Base-by-base conservation (phyloP, 2,113 vertebrate genomes). In the Neolamprologus brichardi region DNA sequence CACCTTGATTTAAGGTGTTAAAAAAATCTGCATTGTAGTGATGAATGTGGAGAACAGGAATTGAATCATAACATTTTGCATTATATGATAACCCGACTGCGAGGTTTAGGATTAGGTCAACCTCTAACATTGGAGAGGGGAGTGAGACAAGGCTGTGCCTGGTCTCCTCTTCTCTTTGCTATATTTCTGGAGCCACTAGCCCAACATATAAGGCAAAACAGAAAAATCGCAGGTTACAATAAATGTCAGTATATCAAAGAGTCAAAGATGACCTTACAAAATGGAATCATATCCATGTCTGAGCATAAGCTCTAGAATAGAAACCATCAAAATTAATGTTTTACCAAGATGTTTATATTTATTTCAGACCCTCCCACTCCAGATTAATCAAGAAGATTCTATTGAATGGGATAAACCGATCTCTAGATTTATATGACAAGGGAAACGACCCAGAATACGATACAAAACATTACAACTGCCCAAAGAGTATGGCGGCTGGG, bases 321-420 rank as follows among this genome's bases (percentile, higher is more conserved):
- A 58, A 58, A 58, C 7, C 23, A 58, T 15, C 3, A 28, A 58
- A 58, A 58, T 28, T 15, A 8, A 58, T 3, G 13, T 58, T 28
- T 58, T 58, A 28, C 54, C 23, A 1, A 56, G 54, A 56, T 56
- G 0, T 56, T 56, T 56, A 15, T 15, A 56, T 56, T 28, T 56
- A 14, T 56, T 56, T 56, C 54, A 0, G 13, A 28, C 54, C 54
- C 23, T 28, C 54, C 23, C 23, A 28, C 54, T 28, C 54, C 54
- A 56, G 54, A 56, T 56, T 3, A 28, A 56, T 56, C 54, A 28
- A 15, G 8, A 0, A 1, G 54, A 15, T 15, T 28, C 0, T 8
- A 28, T 15, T 56, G 13, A 56, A 56, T 56, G 54, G 0, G 54
- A 1, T 0, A 56, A 56, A 56, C 14, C 2, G 0, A 28, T 56